Conservation (phyloP, 1,140 invertebrate species). For the Anoplophora glabripennis region DNA sequence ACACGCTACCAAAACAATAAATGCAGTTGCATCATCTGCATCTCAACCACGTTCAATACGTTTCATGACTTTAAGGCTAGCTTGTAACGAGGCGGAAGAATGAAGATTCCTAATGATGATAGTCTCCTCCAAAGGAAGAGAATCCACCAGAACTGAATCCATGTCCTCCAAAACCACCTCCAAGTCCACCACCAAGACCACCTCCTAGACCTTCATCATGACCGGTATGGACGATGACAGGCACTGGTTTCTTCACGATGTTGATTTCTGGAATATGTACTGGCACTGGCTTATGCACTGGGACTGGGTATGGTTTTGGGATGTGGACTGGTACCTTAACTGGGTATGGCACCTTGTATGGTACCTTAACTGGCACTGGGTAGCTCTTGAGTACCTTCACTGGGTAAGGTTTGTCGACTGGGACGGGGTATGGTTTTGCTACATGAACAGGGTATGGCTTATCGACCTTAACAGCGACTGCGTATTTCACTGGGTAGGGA, state of each 20-base stretch:
- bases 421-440: constrained; percentile 43
- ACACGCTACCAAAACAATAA: constrained; percentile 9
- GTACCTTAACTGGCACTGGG: constrained; percentile 38
- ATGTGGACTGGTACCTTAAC: constrained; percentile 42
- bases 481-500: constrained; percentile 41
- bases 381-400: constrained; percentile 35
- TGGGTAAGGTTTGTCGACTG: constrained; percentile 38
- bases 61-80: not conserved
- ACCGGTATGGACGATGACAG: constrained; percentile 49
- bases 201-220: constrained; percentile 25
- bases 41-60: not conserved
- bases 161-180: constrained; percentile 19
- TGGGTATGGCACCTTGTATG: constrained; percentile 39
- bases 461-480: constrained; percentile 40
- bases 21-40: constrained; percentile 1
- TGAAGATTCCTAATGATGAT: constrained; percentile 7
- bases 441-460: constrained; percentile 42
- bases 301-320: constrained; percentile 42
- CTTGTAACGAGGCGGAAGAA: not conserved
- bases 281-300: constrained; percentile 40
- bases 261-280: constrained; percentile 50
- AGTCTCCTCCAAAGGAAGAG: constrained; percentile 5
- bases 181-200: constrained; percentile 25
- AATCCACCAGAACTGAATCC: constrained; percentile 10
- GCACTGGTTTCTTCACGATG: constrained; percentile 59